Percentiles rank a stretch among this genome's conserved stretches.
phyloP scores from a whole-genome alignment of 1,140 invertebrate genomes.

The Hylyphantes graminicola region DNA sequence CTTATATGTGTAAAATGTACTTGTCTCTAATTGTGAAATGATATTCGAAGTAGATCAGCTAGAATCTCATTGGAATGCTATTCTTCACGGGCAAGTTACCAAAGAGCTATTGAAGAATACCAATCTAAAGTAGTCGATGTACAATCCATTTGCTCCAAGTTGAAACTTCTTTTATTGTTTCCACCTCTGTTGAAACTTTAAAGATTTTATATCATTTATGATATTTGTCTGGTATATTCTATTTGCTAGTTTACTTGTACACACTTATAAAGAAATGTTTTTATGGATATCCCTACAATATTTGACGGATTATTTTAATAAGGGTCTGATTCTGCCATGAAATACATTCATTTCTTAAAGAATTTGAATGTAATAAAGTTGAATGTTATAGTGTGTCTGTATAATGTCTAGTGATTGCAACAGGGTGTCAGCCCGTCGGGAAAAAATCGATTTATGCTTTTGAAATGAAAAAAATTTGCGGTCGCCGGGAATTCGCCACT shows the following conservation, averaged over 20 bases:
- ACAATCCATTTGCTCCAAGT: neutral
- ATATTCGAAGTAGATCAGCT: conserved; percentile 43
- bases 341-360: too few species aligned
- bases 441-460: too few species aligned
- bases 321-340: too few species aligned
- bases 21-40: conserved; percentile 31
- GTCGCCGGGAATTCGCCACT: too few species aligned
- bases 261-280: neutral
- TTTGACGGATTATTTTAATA: too few species aligned
- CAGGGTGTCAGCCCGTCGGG: too few species aligned
- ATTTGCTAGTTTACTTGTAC: conserved; percentile 19
- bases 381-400: too few species aligned
- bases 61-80: conserved; percentile 31
- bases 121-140: conserved; percentile 29
- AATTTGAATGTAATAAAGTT: too few species aligned
- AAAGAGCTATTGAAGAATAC: conserved; percentile 27
- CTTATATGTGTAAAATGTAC: conserved; percentile 25
- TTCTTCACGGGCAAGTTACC: conserved; percentile 16
- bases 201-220: conserved; percentile 4
- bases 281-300: too few species aligned
- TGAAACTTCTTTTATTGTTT: neutral
- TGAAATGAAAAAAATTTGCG: too few species aligned
- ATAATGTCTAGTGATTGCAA: too few species aligned
- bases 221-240: conserved; percentile 29
- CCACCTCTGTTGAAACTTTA: neutral